Evolutionary conservation across 2,888 invertebrate genomes (phyloP).

Genomic region (Myathropa florea): DNA sequence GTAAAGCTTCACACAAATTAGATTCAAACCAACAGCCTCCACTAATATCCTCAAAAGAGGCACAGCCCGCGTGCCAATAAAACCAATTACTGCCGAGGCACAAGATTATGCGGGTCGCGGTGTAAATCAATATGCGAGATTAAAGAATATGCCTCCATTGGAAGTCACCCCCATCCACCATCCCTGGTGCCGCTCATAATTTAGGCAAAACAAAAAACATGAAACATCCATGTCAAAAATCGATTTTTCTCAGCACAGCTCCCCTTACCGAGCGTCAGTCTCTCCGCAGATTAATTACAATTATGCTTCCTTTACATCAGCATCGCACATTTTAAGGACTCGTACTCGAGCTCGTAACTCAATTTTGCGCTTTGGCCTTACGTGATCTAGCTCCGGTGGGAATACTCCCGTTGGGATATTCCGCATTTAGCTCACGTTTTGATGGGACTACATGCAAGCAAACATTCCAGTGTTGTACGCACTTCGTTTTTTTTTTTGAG

Average conservation of each 20-base stretch:
- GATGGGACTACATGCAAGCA: conserved; percentile 10
- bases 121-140: conserved; percentile 17
- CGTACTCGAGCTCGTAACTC: conserved; percentile 41
- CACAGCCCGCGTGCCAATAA: background rate
- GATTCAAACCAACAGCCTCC: background rate
- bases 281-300: conserved; percentile 56
- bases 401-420: conserved; percentile 12
- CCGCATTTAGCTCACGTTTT: conserved; percentile 45
- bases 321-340: conserved; percentile 25
- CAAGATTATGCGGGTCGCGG: background rate
- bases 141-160: background rate
- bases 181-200: background rate
- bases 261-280: background rate
- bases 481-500: background rate
- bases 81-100: background rate
- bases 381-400: conserved; percentile 47
- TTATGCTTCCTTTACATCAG: conserved; percentile 38
- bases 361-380: conserved; percentile 51
- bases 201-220: conserved; percentile 1
- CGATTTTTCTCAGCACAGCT: background rate
- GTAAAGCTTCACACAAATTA: background rate
- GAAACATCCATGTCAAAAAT: conserved; percentile 41
- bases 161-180: background rate
- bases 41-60: background rate
- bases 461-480: conserved; percentile 13